phyloP scores from a whole-genome alignment of 2,888 invertebrate genomes.

The Charanyca ferruginea region DNA sequence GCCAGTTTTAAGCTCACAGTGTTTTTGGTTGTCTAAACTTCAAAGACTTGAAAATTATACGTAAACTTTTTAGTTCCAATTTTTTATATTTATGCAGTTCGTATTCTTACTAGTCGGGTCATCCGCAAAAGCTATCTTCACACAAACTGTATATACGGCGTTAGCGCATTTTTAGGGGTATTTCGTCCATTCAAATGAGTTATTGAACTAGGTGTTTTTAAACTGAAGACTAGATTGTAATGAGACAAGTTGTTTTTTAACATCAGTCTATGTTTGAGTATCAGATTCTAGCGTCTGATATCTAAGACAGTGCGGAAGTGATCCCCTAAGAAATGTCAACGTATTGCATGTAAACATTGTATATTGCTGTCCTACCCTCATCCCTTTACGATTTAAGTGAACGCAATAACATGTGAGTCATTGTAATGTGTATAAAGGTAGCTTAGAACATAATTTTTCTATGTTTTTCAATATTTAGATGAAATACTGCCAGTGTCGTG shows the following conservation, averaged over 20 bases:
- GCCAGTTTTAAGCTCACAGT: slow-evolving; percentile 53
- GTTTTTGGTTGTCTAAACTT: slow-evolving; percentile 61
- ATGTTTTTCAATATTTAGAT: slow-evolving; percentile 89
- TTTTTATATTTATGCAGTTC: slow-evolving; percentile 49
- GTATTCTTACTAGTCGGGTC: slow-evolving; percentile 35
- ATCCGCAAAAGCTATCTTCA: slow-evolving; percentile 27
- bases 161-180: slow-evolving; percentile 58
- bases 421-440: slow-evolving; percentile 85
- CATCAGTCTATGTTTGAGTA: slow-evolving; percentile 25
- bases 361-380: slow-evolving; percentile 71
- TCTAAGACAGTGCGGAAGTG: slow-evolving; percentile 37
- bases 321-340: slow-evolving; percentile 62
- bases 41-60: slow-evolving; percentile 66
- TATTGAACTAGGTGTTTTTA: slow-evolving; percentile 57
- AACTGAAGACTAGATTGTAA: slow-evolving; percentile 53
- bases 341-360: slow-evolving; percentile 65
- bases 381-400: slow-evolving; percentile 82
- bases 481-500: slow-evolving; percentile 85
- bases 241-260: slow-evolving; percentile 28
- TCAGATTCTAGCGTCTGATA: slow-evolving; percentile 6
- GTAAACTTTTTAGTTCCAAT: slow-evolving; percentile 58
- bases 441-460: slow-evolving; percentile 87
- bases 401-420: slow-evolving; percentile 89
- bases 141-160: slow-evolving; percentile 56
- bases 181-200: slow-evolving; percentile 60